phyloP scores from a whole-genome alignment of 2,888 invertebrate genomes.

The Morpho deidamia region DNA sequence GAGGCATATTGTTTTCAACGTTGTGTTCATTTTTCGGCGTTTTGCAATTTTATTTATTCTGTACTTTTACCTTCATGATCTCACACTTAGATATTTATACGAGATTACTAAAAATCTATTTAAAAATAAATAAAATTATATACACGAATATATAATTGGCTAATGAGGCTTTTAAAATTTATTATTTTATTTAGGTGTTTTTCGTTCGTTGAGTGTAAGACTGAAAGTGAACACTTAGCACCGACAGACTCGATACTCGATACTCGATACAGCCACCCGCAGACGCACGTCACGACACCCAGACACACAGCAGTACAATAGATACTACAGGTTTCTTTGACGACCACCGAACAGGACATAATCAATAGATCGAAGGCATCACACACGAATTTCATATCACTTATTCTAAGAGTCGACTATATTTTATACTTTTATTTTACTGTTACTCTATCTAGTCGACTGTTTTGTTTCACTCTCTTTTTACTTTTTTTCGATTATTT shows the following conservation, averaged over 20 bases:
- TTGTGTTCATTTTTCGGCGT: slow-evolving; percentile 75
- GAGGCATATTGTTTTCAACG: slow-evolving; percentile 72
- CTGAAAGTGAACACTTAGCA: slow-evolving; percentile 64
- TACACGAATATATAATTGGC: slow-evolving; percentile 72
- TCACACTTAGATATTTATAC: slow-evolving; percentile 76
- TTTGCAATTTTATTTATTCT: slow-evolving; percentile 71
- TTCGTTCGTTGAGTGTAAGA: slow-evolving; percentile 63
- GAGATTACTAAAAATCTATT: slow-evolving; percentile 72
- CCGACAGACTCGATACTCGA: slow-evolving; percentile 44
- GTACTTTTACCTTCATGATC: slow-evolving; percentile 73
- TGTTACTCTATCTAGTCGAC: slow-evolving; percentile 35
- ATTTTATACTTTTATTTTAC: slow-evolving; percentile 27
- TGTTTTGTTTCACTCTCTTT: slow-evolving; percentile 21
- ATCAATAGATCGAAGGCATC: slow-evolving; percentile 28
- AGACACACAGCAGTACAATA: slow-evolving; percentile 12
- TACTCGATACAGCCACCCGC: slow-evolving; percentile 39
- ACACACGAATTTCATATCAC: slow-evolving; percentile 25
- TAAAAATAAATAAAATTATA: slow-evolving; percentile 59
- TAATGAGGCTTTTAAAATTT: slow-evolving; percentile 73
- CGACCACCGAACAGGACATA: slow-evolving; percentile 30
- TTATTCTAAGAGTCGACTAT: slow-evolving; percentile 30
- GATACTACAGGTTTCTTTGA: slow-evolving; percentile 12
- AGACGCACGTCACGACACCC: slow-evolving; percentile 50
- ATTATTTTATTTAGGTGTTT: slow-evolving; percentile 61
- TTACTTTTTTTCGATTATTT: slow-evolving; percentile 27